phyloP scores from a whole-genome alignment of 2,888 invertebrate species.

The Tetragonisca angustula region DNA sequence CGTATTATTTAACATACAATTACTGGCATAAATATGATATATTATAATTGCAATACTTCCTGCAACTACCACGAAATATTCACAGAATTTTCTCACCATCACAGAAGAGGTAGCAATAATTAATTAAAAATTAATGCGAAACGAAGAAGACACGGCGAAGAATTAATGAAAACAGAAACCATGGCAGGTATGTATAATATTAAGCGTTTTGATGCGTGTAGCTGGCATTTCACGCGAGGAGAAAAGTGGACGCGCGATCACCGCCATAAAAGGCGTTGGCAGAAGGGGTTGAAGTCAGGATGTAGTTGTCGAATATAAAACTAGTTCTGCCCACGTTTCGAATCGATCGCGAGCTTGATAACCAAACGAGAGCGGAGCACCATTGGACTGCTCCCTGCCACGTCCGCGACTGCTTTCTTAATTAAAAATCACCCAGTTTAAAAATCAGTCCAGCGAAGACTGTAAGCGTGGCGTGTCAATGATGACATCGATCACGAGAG shows the following conservation, averaged over 20 bases:
- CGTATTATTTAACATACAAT: too few species aligned
- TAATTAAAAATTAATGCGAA: too few species aligned
- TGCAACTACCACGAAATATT: too few species aligned
- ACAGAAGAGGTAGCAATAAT: too few species aligned
- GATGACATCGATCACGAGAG: conserved; percentile 61
- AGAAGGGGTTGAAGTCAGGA: conserved; percentile 34
- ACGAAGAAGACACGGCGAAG: too few species aligned
- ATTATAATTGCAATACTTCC: too few species aligned
- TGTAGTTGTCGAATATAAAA: conserved; percentile 50
- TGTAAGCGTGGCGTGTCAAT: conserved; percentile 53
- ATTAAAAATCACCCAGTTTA: conserved; percentile 70
- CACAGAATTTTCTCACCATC: too few species aligned
- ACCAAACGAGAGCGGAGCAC: conserved; percentile 56
- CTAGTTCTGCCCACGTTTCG: conserved; percentile 51
- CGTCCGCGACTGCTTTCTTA: conserved; percentile 64
- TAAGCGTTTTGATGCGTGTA: neutral
- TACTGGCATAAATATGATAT: too few species aligned
- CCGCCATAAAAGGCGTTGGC: conserved; percentile 30
- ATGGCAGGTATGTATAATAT: too few species aligned
- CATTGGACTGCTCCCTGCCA: neutral
- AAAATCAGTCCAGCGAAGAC: conserved; percentile 18
- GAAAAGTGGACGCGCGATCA: conserved; percentile 12
- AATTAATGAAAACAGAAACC: too few species aligned
- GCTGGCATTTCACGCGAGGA: neutral
- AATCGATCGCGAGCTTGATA: conserved; percentile 60